These are phyloP conservation scores for Meles meles DNA, from an alignment of 2,113 vertebrate genomes.

Conservation along the genomic window DNA sequence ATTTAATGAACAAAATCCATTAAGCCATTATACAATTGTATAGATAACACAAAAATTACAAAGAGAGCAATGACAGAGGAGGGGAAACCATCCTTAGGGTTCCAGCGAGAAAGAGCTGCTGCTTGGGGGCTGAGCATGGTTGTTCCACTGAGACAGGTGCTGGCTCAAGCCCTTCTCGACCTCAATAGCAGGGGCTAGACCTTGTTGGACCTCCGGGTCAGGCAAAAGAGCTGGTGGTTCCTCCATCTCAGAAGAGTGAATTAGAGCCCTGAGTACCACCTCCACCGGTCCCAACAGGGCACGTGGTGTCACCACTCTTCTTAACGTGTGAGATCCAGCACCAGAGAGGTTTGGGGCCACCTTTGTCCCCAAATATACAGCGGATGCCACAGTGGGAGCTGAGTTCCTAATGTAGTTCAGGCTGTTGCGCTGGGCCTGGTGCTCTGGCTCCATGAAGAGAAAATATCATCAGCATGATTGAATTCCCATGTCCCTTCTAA, in stretches of 20 bases:
- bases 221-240: not conserved
- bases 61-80: too few species aligned
- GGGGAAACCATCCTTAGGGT: too few species aligned
- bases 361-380: not conserved
- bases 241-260: not conserved
- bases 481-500: too few species aligned
- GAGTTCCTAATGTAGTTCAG: not conserved
- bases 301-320: not conserved
- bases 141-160: not conserved
- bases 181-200: not conserved
- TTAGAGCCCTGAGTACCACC: not conserved
- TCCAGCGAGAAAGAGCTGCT: too few species aligned
- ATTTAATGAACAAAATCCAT: too few species aligned
- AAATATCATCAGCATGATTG: too few species aligned
- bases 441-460: too few species aligned
- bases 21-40: too few species aligned
- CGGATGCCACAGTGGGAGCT: not conserved
- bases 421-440: not conserved
- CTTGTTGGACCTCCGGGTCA: not conserved
- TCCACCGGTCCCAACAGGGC: not conserved
- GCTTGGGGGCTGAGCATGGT: not conserved
- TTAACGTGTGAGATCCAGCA: not conserved
- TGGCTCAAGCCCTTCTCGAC: not conserved
- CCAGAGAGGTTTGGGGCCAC: not conserved
- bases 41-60: too few species aligned